A percentile compares a stretch with the other conserved stretches of the same genome.
phyloP scores from a whole-genome alignment of 2,888 invertebrate genomes.

The Nomada fabriciana region DNA sequence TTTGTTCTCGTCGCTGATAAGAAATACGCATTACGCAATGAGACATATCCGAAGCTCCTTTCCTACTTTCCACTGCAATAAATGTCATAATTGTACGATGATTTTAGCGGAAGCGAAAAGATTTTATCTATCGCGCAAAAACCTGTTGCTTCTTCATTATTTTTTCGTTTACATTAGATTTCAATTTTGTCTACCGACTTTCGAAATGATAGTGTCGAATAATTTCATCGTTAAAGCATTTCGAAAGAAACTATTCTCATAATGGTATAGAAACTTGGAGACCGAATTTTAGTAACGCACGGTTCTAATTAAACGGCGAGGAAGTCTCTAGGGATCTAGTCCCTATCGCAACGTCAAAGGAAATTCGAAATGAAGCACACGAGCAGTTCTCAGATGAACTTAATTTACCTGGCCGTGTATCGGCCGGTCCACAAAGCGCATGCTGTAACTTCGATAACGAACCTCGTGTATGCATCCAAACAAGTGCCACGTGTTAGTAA shows the following conservation, averaged over 20 bases:
- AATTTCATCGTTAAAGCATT: too few species aligned
- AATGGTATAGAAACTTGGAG: too few species aligned
- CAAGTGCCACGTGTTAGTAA: conserved; percentile 60
- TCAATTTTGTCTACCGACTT: too few species aligned
- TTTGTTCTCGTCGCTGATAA: conserved; percentile 34
- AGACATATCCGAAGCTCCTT: neutral
- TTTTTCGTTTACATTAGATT: too few species aligned
- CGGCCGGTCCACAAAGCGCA: conserved; percentile 8
- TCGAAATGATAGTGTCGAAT: too few species aligned
- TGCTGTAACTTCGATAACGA: conserved; percentile 30
- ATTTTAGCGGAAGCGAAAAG: too few species aligned
- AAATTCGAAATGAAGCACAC: neutral
- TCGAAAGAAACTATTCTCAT: too few species aligned
- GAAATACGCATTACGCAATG: conserved; percentile 20
- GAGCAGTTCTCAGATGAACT: conserved; percentile 11
- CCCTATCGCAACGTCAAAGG: conserved; percentile 11
- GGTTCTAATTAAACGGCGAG: neutral
- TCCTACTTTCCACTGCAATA: neutral
- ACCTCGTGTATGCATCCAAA: conserved; percentile 60
- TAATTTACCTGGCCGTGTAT: conserved; percentile 20
- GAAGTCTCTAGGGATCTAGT: neutral
- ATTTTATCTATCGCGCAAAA: too few species aligned
- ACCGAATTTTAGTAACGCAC: too few species aligned
- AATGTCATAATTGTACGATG: too few species aligned
- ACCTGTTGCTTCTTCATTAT: too few species aligned